Base-by-base conservation (phyloP, 2,113 vertebrate genomes). In the Elephas maximus region DNA sequence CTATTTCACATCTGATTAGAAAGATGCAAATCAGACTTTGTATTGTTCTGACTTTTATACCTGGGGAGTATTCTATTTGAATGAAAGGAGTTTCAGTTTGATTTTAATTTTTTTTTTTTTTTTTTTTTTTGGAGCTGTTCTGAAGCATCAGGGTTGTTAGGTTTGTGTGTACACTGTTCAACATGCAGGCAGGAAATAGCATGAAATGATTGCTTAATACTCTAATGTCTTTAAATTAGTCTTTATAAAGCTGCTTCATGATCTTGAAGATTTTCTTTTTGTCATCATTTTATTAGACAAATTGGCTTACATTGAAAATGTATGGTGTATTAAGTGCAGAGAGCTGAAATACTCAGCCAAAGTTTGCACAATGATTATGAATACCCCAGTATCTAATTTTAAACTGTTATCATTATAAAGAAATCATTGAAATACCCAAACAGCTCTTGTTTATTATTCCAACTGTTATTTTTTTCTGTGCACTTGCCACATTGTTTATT, bases 381-480 rank as follows among this genome's bases (percentile, higher is more conserved):
- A 90, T 97, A 96, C 91, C 85, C 83, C 97, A 96, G 92, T 96
- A 98, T 98, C 84, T 98, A 98, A 97, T 98, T 98, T 98, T 97
- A 91, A 98, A 98, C 89, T 73, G 95, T 97, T 97, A 96, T 94
- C 91, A 63, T 93, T 97, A 96, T 98, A 98, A 98, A 98, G 98
- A 98, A 97, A 97, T 98, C 85, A 94, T 84, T 81, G 48, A 97
- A 95, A 95, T 95, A 76, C 45, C 78, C 51, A 87, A 95, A 96
- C 73, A 88, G 98, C 97, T 98, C 96, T 97, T 98, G 91, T 90
- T 98, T 98, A 97, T 98, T 98, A 92, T 96, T 98, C 94, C 96
- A 98, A 98, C 96, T 96, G 88, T 92, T 97, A 41, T 95, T 98
- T 98, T 98, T 98, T 98, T 95, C 51, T 84, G 11, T 76, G 12